Evolutionary conservation across 1,140 invertebrate genomes (phyloP).

Genomic region (Brachionus asplanchnoidis): DNA sequence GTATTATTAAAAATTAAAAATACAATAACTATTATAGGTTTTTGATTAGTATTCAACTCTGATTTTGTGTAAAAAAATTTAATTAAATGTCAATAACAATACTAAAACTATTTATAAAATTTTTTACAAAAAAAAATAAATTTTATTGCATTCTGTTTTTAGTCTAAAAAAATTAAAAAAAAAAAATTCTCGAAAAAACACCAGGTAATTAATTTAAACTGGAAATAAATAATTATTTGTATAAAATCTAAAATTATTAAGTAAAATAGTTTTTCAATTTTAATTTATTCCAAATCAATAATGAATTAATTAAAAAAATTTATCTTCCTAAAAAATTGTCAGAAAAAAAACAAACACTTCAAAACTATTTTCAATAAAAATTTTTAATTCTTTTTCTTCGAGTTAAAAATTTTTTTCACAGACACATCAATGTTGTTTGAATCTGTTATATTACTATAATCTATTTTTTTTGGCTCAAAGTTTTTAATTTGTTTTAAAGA

Average conservation of each 20-base stretch:
- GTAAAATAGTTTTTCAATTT: neutral
- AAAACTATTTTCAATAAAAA: neutral
- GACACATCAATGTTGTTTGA: neutral
- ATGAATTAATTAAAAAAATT: neutral
- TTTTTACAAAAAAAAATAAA: too few relatives aligned
- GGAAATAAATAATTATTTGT: too few relatives aligned
- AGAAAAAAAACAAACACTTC: neutral
- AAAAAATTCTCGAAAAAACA: too few relatives aligned
- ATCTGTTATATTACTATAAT: neutral
- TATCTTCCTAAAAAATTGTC: neutral
- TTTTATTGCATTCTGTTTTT: too few relatives aligned
- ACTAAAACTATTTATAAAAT: too few relatives aligned
- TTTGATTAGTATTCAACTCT: too few relatives aligned
- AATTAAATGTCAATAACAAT: too few relatives aligned
- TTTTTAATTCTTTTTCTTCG: neutral
- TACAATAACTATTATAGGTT: too few relatives aligned
- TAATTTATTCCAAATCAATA: neutral
- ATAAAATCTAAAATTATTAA: neutral
- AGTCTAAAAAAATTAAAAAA: too few relatives aligned
- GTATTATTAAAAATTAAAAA: too few relatives aligned
- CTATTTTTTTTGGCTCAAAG: neutral
- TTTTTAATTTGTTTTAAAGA: neutral
- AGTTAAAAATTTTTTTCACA: neutral
- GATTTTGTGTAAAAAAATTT: too few relatives aligned
- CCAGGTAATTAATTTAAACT: too few relatives aligned